Evolutionary conservation across 2,797 vertebrate species (phyloP), one percentile per base, ranked within the genome.

Genomic region (Phyllotis vaccarum): DNA sequence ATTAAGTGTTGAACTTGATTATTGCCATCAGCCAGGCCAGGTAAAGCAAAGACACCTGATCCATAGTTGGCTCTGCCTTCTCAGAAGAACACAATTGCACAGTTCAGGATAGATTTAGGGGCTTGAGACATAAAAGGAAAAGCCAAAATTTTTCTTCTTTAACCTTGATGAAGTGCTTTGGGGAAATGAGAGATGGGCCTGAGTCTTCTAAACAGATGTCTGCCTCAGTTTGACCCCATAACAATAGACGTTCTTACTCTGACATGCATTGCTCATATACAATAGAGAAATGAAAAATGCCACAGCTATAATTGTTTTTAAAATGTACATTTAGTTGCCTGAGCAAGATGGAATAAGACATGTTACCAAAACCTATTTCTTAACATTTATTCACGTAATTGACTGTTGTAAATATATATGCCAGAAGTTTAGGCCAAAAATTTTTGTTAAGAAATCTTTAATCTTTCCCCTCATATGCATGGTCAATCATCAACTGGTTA

Each of bases 81-180:
- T 97, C 96, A 92, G 78, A 89, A 94, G 96, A 95, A 93, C 64
- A 52, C 86, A 94, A 95, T 76, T 75, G 27, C 58, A 74, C 6
- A 34, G 58, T 78, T 91, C 70, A 87, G 49, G 64, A 52, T 17
- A 58, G 93, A 66, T 97, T 87, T 74, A 76, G 29, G 90, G 93
- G 88, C 90, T 83, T 68, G 74, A 56, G 58, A 89, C 34, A 86
- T 79, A 93, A 92, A 96, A 89, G 43, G 88, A 37, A 85, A 93
- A 97, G 95, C 74, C 96, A 97, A 97, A 96, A n/a, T 66, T 89
- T 92, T 94, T 93, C 86, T 90, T 83, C 60, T 58, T 93, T 94
- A 93, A 83, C 72, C 93, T 93, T 96, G 88, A 96, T 81, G 96
- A 96, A 93, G 81, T 46, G 49, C 88, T 92, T 66, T 89, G 78